Evolutionary conservation across 2,113 vertebrate genomes (phyloP).

Genomic region (Pelvicachromis taeniatus): DNA sequence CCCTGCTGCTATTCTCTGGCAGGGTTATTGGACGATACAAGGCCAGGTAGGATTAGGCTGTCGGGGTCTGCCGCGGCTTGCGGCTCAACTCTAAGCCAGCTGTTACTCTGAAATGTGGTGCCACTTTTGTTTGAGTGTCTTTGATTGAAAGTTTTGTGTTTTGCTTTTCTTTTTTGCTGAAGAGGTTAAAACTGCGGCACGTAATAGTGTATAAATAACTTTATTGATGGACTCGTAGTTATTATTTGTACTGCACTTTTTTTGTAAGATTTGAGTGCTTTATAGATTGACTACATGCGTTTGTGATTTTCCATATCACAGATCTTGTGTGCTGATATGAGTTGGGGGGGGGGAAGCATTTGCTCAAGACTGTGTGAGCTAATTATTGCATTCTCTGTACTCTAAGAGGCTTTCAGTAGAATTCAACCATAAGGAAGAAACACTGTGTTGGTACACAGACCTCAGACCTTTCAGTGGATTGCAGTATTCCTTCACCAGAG

Average conservation of each 20-base stretch:
- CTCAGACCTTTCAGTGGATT: conserved; percentile 13
- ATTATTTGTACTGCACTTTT: not conserved
- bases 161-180: not conserved
- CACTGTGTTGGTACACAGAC: conserved; percentile 9
- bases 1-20: conserved; percentile 45
- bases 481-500: conserved; percentile 5
- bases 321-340: not conserved
- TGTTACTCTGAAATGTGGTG: not conserved
- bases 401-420: conserved; percentile 61
- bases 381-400: conserved; percentile 31
- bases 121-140: not conserved
- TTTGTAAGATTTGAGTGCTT: not conserved
- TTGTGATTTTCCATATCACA: not conserved
- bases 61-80: not conserved
- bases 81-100: not conserved
- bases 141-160: not conserved
- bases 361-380: conserved; percentile 2
- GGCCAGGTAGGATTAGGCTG: conserved; percentile 64
- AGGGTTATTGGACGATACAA: conserved; percentile 41
- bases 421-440: conserved; percentile 47
- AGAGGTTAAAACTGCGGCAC: not conserved
- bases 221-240: not conserved
- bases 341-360: conserved; percentile 8
- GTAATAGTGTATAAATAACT: not conserved
- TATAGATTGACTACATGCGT: not conserved